These are phyloP conservation scores for Halictus ligatus DNA, from an alignment of 2,888 invertebrate species.

Conservation along the genomic window DNA sequence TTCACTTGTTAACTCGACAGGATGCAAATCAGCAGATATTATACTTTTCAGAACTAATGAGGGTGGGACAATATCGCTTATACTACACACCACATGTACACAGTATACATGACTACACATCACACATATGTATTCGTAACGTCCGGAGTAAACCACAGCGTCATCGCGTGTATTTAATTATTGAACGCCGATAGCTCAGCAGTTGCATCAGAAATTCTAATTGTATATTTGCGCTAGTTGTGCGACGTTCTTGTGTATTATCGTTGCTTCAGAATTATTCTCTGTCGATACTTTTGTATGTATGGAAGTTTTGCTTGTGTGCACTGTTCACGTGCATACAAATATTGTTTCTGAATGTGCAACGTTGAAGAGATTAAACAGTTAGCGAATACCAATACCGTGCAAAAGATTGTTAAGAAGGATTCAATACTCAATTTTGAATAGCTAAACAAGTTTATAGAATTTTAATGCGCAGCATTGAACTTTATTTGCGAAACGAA, in stretches of 20 bases:
- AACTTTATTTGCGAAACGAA: background rate
- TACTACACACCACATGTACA: background rate
- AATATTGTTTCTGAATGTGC: slow-evolving; percentile 55
- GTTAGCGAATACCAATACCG: slow-evolving; percentile 54
- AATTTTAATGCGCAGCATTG: background rate
- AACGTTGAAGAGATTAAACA: slow-evolving; percentile 50
- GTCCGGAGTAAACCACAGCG: slow-evolving; percentile 35
- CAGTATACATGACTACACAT: background rate
- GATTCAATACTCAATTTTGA: too few relatives aligned
- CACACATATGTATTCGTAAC: slow-evolving; percentile 17
- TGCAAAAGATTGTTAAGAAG: slow-evolving; percentile 40
- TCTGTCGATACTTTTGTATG: slow-evolving; percentile 60
- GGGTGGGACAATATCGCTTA: slow-evolving; percentile 1
- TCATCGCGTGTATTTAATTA: slow-evolving; percentile 47
- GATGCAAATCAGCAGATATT: background rate
- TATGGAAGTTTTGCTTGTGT: slow-evolving; percentile 60
- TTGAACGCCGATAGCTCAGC: slow-evolving; percentile 56
- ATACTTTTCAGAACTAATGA: background rate
- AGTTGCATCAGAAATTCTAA: slow-evolving; percentile 51
- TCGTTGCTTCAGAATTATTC: slow-evolving; percentile 54
- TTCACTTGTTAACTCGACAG: background rate
- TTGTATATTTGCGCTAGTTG: slow-evolving; percentile 57
- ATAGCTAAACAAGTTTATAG: background rate
- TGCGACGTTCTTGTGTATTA: slow-evolving; percentile 60
- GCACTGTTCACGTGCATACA: slow-evolving; percentile 59